These are phyloP conservation scores for Protonibea diacanthus DNA, from an alignment of 2,797 vertebrate genomes.

Conservation along the genomic window DNA sequence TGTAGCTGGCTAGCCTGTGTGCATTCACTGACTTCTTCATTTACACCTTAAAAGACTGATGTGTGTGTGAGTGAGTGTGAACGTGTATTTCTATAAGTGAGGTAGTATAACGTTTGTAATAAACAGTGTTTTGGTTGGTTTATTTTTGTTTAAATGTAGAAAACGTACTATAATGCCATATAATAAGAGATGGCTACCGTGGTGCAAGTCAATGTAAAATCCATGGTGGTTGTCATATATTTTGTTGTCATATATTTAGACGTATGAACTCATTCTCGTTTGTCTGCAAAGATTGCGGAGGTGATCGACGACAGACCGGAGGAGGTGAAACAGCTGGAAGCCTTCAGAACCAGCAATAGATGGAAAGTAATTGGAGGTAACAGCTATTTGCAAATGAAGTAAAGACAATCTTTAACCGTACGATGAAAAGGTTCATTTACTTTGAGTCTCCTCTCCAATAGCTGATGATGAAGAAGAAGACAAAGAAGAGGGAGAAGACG, in stretches of 20 bases:
- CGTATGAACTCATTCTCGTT: not conserved
- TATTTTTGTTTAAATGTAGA: not conserved
- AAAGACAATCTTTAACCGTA: not conserved
- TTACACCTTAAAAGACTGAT: not conserved
- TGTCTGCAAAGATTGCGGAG: conserved; percentile 89
- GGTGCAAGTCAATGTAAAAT: not conserved
- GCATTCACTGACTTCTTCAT: conserved; percentile 9
- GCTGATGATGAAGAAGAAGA: conserved; percentile 67
- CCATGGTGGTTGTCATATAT: conserved; percentile 1
- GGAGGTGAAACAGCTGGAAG: conserved; percentile 93
- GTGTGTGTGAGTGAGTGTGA: not conserved
- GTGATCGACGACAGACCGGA: conserved; percentile 94
- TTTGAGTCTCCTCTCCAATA: conserved; percentile 33
- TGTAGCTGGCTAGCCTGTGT: not conserved
- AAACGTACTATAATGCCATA: not conserved
- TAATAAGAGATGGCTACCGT: not conserved
- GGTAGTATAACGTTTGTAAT: too few species aligned
- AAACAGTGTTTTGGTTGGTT: not conserved
- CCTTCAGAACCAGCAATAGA: conserved; percentile 90
- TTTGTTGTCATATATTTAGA: too few species aligned
- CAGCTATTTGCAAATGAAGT: not conserved
- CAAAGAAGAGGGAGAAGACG: conserved; percentile 34
- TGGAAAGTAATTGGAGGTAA: conserved; percentile 95
- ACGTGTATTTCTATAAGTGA: not conserved
- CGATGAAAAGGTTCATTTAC: conserved; percentile 1